Conservation (phyloP, 2,113 vertebrate genomes). For the Pseudorectes ferrugineus region DNA sequence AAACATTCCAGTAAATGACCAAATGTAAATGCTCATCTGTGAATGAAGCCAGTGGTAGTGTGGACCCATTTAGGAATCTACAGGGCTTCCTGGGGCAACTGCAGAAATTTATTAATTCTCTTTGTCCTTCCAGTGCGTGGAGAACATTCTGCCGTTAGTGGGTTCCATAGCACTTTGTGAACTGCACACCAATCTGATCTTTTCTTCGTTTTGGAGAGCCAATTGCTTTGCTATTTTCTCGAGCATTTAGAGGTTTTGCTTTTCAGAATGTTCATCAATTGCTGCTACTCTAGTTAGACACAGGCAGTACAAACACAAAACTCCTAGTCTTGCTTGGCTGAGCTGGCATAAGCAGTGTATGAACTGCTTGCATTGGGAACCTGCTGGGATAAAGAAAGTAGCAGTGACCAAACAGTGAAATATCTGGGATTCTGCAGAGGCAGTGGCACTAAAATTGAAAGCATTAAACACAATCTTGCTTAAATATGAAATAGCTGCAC, state of each 20-base stretch:
- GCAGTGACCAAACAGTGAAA: background rate
- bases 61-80: background rate
- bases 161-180: background rate
- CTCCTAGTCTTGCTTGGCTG: background rate
- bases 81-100: background rate
- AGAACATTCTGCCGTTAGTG: background rate
- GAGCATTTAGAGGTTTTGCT: background rate
- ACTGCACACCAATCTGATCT: background rate
- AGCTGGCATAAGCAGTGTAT: background rate
- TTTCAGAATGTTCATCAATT: background rate
- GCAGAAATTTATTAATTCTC: background rate
- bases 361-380: background rate
- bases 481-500: background rate
- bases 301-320: background rate
- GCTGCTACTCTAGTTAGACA: background rate
- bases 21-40: background rate
- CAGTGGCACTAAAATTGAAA: background rate
- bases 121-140: background rate
- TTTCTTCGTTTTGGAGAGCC: background rate
- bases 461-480: background rate
- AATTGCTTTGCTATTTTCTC: background rate
- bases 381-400: background rate
- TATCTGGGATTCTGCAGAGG: background rate
- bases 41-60: background rate
- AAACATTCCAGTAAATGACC: background rate